Conservation (phyloP, 2,113 vertebrate species). For the Mola mola region DNA sequence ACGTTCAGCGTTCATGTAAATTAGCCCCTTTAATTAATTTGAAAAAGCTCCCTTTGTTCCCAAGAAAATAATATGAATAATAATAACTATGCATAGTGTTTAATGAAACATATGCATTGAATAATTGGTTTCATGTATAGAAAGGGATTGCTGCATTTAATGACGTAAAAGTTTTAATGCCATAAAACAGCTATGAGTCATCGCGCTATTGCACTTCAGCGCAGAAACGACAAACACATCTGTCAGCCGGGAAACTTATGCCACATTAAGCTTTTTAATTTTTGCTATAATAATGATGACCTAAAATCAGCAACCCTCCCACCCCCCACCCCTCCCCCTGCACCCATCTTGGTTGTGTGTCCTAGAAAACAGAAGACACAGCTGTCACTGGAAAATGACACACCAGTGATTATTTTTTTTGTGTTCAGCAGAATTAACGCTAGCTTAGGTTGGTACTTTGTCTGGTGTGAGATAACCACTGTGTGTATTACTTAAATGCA, state of each 20-base stretch:
- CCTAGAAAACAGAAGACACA: slow-evolving; percentile 83
- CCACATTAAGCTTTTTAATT: slow-evolving; percentile 79
- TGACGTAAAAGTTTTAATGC: slow-evolving; percentile 74
- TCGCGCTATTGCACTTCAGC: slow-evolving; percentile 49
- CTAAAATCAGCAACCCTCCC: slow-evolving; percentile 69
- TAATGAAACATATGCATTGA: slow-evolving; percentile 66
- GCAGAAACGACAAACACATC: slow-evolving; percentile 71
- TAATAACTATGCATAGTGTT: slow-evolving; percentile 65
- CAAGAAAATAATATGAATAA: slow-evolving; percentile 7
- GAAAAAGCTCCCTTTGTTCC: slow-evolving; percentile 63
- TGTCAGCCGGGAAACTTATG: slow-evolving; percentile 77
- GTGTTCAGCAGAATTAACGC: slow-evolving; percentile 75
- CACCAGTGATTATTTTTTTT: slow-evolving; percentile 70
- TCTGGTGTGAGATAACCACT: slow-evolving; percentile 65
- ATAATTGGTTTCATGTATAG: slow-evolving; percentile 66
- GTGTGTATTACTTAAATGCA: slow-evolving; percentile 53
- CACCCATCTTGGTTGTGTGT: slow-evolving; percentile 81
- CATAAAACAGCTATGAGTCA: slow-evolving; percentile 65
- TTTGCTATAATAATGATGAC: slow-evolving; percentile 79
- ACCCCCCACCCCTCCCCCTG: slow-evolving; percentile 21
- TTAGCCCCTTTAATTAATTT: slow-evolving; percentile 74
- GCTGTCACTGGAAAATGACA: slow-evolving; percentile 79
- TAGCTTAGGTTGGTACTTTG: slow-evolving; percentile 74
- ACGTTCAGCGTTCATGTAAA: slow-evolving; percentile 60
- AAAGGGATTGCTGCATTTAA: slow-evolving; percentile 62